A percentile compares a stretch with the other conserved stretches of the same genome.
phyloP scores from a whole-genome alignment of 2,113 vertebrate species.

The Apodemus speciosus region DNA sequence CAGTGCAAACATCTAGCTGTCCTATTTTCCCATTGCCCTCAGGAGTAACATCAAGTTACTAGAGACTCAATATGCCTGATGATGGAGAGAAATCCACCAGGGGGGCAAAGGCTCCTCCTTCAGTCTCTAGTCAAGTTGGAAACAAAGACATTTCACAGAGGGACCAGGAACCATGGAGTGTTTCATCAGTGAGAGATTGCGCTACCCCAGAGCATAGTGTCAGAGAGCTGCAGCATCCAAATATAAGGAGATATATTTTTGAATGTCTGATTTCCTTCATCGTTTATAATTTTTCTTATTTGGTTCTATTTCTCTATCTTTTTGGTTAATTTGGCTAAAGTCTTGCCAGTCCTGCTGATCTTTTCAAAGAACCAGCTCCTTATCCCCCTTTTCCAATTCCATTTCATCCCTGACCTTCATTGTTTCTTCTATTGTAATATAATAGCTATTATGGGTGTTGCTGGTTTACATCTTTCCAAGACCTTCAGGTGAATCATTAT shows the following conservation, averaged over 20 bases:
- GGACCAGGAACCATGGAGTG: not conserved
- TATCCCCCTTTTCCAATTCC: not conserved
- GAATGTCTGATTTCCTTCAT: not conserved
- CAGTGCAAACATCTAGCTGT: not conserved
- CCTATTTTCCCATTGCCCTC: conserved; percentile 42
- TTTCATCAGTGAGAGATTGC: conserved; percentile 87
- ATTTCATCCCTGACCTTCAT: not conserved
- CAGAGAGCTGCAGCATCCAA: not conserved
- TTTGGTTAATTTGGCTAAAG: not conserved
- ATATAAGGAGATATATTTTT: not conserved
- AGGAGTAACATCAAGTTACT: conserved; percentile 27
- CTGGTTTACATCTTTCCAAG: not conserved
- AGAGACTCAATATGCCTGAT: conserved; percentile 29
- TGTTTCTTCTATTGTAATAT: not conserved
- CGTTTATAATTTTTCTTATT: not conserved
- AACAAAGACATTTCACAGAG: conserved; percentile 77
- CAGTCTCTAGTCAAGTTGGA: conserved; percentile 85
- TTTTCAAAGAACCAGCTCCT: not conserved
- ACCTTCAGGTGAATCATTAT: not conserved
- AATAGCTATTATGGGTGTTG: not conserved
- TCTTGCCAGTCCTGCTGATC: not conserved
- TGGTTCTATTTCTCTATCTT: not conserved
- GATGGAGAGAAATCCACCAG: conserved; percentile 81
- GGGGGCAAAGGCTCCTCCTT: conserved; percentile 85
- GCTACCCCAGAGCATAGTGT: conserved; percentile 65